Evolutionary conservation across 2,888 invertebrate genomes (phyloP).

Genomic region (Peribatodes rhomboidaria): DNA sequence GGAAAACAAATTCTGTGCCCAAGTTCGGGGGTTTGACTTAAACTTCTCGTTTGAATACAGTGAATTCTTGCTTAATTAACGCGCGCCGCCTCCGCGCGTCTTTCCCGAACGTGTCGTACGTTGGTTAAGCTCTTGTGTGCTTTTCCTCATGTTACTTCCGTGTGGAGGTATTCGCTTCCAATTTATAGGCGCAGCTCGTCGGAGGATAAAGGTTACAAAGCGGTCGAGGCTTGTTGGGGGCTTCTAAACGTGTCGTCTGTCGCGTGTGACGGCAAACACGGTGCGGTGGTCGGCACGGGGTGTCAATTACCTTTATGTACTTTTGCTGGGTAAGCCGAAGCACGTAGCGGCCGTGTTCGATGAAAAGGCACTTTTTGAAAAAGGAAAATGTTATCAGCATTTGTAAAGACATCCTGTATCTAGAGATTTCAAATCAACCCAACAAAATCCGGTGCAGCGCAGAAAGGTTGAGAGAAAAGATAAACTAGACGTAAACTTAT

Average conservation of each 20-base stretch:
- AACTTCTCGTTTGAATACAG: constrained; percentile 79
- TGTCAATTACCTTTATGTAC: constrained; percentile 43
- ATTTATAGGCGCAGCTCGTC: constrained; percentile 49
- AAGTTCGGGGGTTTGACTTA: constrained; percentile 73
- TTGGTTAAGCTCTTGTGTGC: constrained; percentile 60
- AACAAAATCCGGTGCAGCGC: neutral
- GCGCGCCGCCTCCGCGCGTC: constrained; percentile 57
- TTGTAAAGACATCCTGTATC: neutral
- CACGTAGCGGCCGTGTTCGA: constrained; percentile 18
- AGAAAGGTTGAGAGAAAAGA: neutral
- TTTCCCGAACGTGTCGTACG: constrained; percentile 48
- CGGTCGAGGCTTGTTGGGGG: constrained; percentile 42
- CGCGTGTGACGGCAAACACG: constrained; percentile 36
- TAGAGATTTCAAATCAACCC: neutral
- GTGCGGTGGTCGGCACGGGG: constrained; percentile 20
- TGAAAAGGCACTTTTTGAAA: constrained; percentile 14
- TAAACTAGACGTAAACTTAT: constrained; percentile 3
- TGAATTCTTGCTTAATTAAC: constrained; percentile 81
- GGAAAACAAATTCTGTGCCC: constrained; percentile 76
- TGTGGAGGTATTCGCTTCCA: constrained; percentile 55
- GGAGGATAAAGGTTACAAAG: constrained; percentile 39
- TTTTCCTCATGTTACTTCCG: constrained; percentile 60
- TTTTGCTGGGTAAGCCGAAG: constrained; percentile 27
- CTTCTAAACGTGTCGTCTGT: constrained; percentile 40
- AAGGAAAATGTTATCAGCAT: constrained; percentile 2